phyloP scores from a whole-genome alignment of 2,797 vertebrate species.

The Microctenopoma stevenorrisi region DNA sequence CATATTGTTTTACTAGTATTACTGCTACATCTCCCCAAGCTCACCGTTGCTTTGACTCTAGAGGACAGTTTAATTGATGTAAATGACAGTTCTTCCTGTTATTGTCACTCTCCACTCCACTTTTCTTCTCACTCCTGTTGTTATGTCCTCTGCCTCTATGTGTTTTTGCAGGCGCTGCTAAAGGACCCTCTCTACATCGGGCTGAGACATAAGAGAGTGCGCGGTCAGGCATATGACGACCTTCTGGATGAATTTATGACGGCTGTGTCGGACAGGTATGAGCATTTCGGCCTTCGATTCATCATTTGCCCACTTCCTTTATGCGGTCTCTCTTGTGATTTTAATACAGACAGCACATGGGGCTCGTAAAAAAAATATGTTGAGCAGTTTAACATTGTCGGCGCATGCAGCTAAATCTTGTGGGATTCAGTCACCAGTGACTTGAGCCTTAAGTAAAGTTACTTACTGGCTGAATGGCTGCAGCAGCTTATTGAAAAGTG shows the following conservation, averaged over 20 bases:
- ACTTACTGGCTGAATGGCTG: slow-evolving; percentile 16
- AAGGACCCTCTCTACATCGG: slow-evolving; percentile 97
- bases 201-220: slow-evolving; percentile 91
- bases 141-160: slow-evolving; percentile 4
- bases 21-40: slow-evolving; percentile 24
- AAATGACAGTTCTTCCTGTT: background rate
- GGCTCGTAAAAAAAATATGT: slow-evolving; percentile 57
- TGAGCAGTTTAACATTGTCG: slow-evolving; percentile 59
- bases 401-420: slow-evolving; percentile 20
- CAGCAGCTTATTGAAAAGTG: slow-evolving; percentile 41
- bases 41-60: slow-evolving; percentile 12
- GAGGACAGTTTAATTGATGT: slow-evolving; percentile 18
- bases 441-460: background rate
- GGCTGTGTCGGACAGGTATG: slow-evolving; percentile 93
- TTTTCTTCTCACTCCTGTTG: background rate
- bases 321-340: slow-evolving; percentile 52
- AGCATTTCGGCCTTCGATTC: slow-evolving; percentile 23
- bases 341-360: slow-evolving; percentile 20
- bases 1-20: slow-evolving; percentile 16
- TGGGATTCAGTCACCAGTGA: slow-evolving; percentile 36
- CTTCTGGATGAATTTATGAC: slow-evolving; percentile 98
- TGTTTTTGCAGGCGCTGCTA: slow-evolving; percentile 85
- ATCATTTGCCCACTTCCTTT: slow-evolving; percentile 50
- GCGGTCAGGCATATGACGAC: slow-evolving; percentile 91
- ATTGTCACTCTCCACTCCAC: no score